Base-by-base conservation (phyloP, 2,113 vertebrate species). In the Phaethon lepturus region DNA sequence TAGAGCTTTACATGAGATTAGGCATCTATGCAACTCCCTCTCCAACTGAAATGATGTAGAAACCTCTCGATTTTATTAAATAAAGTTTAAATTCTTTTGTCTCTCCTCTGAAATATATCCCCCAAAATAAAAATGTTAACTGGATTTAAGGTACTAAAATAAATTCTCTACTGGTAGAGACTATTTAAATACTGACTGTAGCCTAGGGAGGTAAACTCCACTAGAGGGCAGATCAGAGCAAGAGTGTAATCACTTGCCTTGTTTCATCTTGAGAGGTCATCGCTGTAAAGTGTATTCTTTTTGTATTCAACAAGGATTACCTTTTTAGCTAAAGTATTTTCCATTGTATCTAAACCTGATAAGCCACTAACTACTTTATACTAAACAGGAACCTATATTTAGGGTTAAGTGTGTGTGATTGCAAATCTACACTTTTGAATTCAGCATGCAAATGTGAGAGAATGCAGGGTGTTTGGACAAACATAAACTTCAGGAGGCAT, bases 401-500 rank as follows among this genome's bases (percentile, higher is more conserved):
- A 49, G 24, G 11, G 20, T 75, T 90, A 62, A 86, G 11, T 0
- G 0, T 23, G 2, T 66, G 31, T 56, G 55, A 20, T 28, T 47
- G 35, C 45, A 35, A 66, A 79, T 33, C 23, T 73, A 0, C 0
- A 0, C 49, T 71, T 76, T 73, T 64, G 19, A 45, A n/a, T 62
- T 15, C 15, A 75, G 62, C 68, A 52, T 86, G 90, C 16, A 87
- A 45, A 9, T 24, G 24, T 14, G 31, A 73, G 47, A 49, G 26
- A 76, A 49, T 1, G 4, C 7, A 56, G 56, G 1, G 2, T 55
- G 47, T 67, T 80, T 11, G 24, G 29, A 3, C 12, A 83, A 88
- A 74, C 2, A 16, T 20, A 53, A 80, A 45, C 2, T 67, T 85
- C 1, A 8, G 16, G 10, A 71, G 38, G 1, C 15, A 58, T 74